A percentile compares a stretch with the other conserved stretches of the same genome.
phyloP scores from a whole-genome alignment of 2,113 vertebrate species.

The Zosterops japonicus region DNA sequence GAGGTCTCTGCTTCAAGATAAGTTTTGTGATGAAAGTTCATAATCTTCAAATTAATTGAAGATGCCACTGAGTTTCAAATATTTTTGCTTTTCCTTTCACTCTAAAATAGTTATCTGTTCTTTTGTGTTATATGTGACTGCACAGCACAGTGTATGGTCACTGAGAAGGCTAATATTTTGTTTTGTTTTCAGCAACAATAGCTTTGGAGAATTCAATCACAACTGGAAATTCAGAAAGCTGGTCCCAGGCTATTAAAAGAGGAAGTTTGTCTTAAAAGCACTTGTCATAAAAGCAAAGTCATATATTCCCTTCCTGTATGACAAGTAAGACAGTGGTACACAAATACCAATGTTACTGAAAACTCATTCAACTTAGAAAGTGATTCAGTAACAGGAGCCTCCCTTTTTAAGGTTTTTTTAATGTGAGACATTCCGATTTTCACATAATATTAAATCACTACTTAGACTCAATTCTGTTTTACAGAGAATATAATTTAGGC shows the following conservation, averaged over 20 bases:
- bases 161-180: constrained; percentile 16
- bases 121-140: constrained; percentile 31
- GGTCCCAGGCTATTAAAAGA: constrained; percentile 36
- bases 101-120: constrained; percentile 17
- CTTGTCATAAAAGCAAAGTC: neutral
- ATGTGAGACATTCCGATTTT: neutral
- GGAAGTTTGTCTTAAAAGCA: neutral
- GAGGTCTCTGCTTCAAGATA: neutral
- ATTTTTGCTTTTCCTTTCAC: neutral
- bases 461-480: neutral
- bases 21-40: neutral
- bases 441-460: neutral
- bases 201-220: constrained; percentile 31
- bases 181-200: constrained; percentile 53
- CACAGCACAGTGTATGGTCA: neutral
- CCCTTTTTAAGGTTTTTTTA: neutral
- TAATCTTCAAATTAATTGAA: neutral
- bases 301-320: neutral
- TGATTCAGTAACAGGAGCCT: neutral
- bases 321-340: neutral
- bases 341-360: neutral
- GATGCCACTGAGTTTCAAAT: neutral
- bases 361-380: neutral
- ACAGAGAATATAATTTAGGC: neutral
- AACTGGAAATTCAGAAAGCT: constrained; percentile 34